These are phyloP conservation scores for Dolichomitus sp. DNA, from an alignment of 2,888 invertebrate genomes.

Conservation along the genomic window DNA sequence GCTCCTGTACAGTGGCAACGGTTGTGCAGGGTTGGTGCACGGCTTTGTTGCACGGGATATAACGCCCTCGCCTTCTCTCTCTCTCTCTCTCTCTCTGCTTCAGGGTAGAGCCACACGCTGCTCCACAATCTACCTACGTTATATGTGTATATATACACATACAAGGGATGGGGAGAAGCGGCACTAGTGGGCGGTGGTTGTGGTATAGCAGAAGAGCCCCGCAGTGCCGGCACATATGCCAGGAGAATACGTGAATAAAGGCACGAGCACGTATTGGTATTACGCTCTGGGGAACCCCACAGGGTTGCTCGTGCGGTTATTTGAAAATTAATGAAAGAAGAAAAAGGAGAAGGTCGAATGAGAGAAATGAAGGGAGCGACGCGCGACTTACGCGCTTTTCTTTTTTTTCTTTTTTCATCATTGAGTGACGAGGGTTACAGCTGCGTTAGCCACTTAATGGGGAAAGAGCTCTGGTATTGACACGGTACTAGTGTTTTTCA, in stretches of 20 bases:
- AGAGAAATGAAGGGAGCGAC: conserved; percentile 32
- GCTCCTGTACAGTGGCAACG: conserved; percentile 1
- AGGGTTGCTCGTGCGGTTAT: conserved; percentile 66
- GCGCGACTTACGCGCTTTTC: neutral
- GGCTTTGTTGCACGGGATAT: conserved; percentile 59
- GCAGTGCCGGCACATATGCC: conserved; percentile 38
- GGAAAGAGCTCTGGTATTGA: neutral
- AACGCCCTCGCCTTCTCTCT: conserved; percentile 21
- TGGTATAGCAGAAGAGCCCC: conserved; percentile 37
- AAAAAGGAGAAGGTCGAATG: conserved; percentile 34
- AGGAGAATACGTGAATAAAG: conserved; percentile 55
- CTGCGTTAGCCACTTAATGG: neutral
- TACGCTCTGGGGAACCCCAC: conserved; percentile 30
- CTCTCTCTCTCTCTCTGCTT: neutral
- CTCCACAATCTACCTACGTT: conserved; percentile 35
- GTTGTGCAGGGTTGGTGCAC: conserved; percentile 14
- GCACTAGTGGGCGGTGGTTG: neutral
- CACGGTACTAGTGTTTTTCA: too few species aligned
- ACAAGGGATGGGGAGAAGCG: conserved; percentile 15
- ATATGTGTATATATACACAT: neutral
- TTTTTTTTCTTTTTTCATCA: neutral
- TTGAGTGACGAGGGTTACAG: conserved; percentile 1
- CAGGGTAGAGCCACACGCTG: conserved; percentile 10
- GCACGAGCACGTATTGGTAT: conserved; percentile 33
- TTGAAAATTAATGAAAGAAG: conserved; percentile 66